Evolutionary conservation across 1,140 invertebrate species (phyloP).

Genomic region (Pogonognathellus flavescens): DNA sequence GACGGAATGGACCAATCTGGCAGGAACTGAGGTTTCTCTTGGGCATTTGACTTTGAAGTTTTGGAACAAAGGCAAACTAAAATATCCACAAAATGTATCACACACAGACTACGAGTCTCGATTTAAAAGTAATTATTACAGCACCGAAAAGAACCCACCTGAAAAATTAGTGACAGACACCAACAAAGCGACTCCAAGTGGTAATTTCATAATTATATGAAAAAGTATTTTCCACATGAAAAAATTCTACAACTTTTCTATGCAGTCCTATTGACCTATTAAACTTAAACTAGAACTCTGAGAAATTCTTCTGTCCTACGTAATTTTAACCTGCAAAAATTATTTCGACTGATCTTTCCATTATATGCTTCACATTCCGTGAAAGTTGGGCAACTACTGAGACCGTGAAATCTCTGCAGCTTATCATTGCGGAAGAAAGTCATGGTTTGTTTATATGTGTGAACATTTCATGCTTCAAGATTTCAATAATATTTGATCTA

Average conservation of each 20-base stretch:
- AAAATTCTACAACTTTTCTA: no score
- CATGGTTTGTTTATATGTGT: constrained; percentile 32
- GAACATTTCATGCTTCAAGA: constrained; percentile 26
- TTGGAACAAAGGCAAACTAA: background rate
- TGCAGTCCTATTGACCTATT: no score
- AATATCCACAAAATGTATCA: background rate
- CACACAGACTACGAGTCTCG: no score
- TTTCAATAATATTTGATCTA: constrained; percentile 45
- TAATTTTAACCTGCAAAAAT: background rate
- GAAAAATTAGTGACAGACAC: constrained; percentile 7
- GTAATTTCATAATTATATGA: background rate
- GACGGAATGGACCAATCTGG: constrained; percentile 14
- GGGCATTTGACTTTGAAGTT: background rate
- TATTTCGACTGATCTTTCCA: background rate
- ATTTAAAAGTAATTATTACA: no score
- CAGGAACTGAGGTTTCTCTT: background rate
- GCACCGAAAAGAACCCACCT: background rate
- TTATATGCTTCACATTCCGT: background rate
- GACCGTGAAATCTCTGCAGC: constrained; percentile 9
- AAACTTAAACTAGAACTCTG: background rate
- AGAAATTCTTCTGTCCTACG: background rate
- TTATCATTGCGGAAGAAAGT: constrained; percentile 20
- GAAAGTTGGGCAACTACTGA: constrained; percentile 11
- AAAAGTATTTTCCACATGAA: no score
- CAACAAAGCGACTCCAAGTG: background rate